These are phyloP conservation scores for Odontothrips loti DNA, from an alignment of 2,888 invertebrate species.

Conservation along the genomic window DNA sequence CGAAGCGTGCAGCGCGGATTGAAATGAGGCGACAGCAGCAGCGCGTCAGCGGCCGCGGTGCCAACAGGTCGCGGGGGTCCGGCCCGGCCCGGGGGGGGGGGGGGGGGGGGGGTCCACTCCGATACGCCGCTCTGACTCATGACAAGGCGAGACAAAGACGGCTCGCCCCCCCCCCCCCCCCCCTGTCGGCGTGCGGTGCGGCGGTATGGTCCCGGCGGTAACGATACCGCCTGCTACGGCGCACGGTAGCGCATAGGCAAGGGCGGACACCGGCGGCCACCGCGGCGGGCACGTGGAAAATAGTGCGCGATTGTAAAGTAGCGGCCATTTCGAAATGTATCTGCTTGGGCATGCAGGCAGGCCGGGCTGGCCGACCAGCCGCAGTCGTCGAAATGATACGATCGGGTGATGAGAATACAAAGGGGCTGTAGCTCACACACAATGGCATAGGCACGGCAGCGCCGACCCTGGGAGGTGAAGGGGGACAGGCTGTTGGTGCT, in stretches of 20 bases:
- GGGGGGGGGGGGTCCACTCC: neutral
- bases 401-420: conserved; percentile 17
- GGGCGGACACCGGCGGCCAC: neutral
- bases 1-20: neutral
- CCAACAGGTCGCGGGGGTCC: neutral
- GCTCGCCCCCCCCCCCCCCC: neutral
- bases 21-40: neutral
- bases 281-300: neutral
- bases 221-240: too few species aligned
- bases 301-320: neutral
- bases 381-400: neutral
- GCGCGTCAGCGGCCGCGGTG: neutral
- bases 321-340: neutral
- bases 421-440: neutral
- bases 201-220: too few species aligned
- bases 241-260: too few species aligned
- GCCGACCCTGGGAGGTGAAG: conserved; percentile 19
- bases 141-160: too few species aligned
- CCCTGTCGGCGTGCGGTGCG: too few species aligned
- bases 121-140: neutral
- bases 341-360: neutral
- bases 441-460: neutral
- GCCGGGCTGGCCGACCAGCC: neutral
- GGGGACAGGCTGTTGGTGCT: too few species aligned
- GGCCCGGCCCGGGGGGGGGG: neutral